phyloP scores from a whole-genome alignment of 2,113 vertebrate species.

The Phalacrocorax carbo region DNA sequence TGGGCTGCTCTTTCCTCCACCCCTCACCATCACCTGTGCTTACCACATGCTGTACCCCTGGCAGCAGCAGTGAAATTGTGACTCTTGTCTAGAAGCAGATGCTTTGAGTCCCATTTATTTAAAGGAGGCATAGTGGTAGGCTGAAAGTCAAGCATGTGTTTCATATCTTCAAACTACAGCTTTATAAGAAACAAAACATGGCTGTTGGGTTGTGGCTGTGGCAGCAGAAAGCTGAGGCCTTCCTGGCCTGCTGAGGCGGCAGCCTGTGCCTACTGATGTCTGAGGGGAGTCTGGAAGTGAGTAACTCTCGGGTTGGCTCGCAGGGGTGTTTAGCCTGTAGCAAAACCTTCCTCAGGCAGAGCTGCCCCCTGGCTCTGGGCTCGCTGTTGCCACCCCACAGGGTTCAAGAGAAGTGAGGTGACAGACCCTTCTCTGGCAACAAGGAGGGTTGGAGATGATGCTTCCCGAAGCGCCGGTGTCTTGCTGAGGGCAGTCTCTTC shows the following conservation, averaged over 20 bases:
- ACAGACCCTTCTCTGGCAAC: accelerated
- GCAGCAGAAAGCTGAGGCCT: not conserved
- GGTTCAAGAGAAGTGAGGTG: not conserved
- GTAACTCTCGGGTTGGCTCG: accelerated
- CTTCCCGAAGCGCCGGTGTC: accelerated
- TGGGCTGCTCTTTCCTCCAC: accelerated
- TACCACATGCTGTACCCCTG: accelerated
- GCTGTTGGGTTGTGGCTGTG: not conserved
- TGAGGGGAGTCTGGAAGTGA: accelerated
- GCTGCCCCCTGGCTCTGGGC: accelerated
- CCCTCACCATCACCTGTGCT: accelerated
- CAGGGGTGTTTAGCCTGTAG: accelerated
- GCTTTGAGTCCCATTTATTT: accelerated
- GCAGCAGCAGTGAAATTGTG: accelerated
- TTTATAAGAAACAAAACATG: not conserved
- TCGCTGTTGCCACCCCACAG: not conserved
- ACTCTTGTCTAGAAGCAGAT: accelerated
- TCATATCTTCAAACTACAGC: accelerated
- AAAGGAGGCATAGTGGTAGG: accelerated
- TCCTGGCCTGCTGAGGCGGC: accelerated
- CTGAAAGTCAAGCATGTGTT: not conserved
- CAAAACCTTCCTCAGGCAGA: not conserved
- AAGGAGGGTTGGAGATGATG: accelerated
- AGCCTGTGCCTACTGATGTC: accelerated
- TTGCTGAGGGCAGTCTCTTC: not conserved